Evolutionary conservation across 1,140 invertebrate species (phyloP), one percentile per base, ranked within the genome.

Genomic region (Dendrolimus punctatus): DNA sequence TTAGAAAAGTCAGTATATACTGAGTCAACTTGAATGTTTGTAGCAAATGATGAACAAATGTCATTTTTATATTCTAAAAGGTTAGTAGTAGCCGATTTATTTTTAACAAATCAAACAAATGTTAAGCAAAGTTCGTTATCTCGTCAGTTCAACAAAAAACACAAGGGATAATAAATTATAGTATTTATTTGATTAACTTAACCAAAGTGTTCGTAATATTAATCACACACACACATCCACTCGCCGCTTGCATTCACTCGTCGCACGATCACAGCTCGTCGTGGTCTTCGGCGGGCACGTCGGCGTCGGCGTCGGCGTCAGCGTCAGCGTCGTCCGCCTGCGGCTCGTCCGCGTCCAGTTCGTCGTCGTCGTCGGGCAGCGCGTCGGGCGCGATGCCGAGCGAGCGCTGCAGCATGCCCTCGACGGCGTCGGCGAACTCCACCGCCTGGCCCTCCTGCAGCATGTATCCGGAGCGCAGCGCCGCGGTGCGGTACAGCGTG

Each of bases 401-500:
- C 52, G 66, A 39, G 39, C 49, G 51, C 68, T 73, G 69, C 67
- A 84, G 66, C 80, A 84, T 81, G 56, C 8, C 42, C 69, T 84
- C 80, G 49, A 84, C 75, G 46, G 59, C 46, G 40, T 75, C 71
- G 1, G 80, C 80, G 64, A 84, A 76, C 51, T 80, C 73, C 23
- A 71, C 66, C 37, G 77, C 71, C 64, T 80, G 76, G 4, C 76
- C 78, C 69, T 84, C 80, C 63, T 80, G 76, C 66, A 84, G 71
- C 72, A 81, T 56, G 70, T 74, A 84, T 38, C 80, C 80, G 39
- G 75, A 80, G 49, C 68, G 41, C 36, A 51, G 50, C 23, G 96
- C 99, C 0, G 98, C 97, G 10, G 95, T 96, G 77, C 95, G 93
- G 89, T 97, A 98, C 91, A 99, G 93, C 88, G 99, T 94, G 43